Base-by-base conservation (phyloP, 2,797 vertebrate species). In the Sciurus vulgaris region DNA sequence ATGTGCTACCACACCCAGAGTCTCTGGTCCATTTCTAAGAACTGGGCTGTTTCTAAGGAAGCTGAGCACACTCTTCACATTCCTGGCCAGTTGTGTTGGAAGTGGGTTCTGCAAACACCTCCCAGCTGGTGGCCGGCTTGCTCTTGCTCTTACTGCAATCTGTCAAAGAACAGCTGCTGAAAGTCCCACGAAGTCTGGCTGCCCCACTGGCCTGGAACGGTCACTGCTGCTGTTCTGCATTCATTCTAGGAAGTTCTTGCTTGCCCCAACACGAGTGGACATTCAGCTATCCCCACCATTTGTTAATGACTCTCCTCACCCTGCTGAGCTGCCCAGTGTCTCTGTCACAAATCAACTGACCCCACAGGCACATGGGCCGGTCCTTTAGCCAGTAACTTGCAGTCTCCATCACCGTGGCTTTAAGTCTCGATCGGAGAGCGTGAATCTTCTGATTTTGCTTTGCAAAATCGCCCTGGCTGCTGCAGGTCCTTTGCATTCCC, bases 241-340 rank as follows among this genome's bases (percentile, higher is more conserved):
- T 49, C 13, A 20, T 92, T 61, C 76, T 77, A 88, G 65, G 81
- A 95, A 89, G 65, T 86, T 49, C 93, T 69, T 70, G 74, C 59
- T 84, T 54, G 83, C 41, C 12, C 9, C 26, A 86, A 26, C 18
- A 56, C 35, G n/a, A 5, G 30, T 33, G 33, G 56, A 59, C 26
- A 94, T 51, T 30, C 18, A 83, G 33, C 22, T 73, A 44, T 61
- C 87, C n/a, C 20, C 24, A 86, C 2, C 18, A 24, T 35, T 51
- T 65, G 12, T 22, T 85, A 28, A 65, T 88, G 76, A 79, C 2
- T 9, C 44, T 70, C 72, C 41, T 61, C 61, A 47, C 22, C 10
- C 14, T 22, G 6, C 0, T 69, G 30, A 79, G 77, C 28, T 93
- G 83, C 35, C 33, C 67, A 73, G 51, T 7, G 72, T 2, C 1